Conservation (phyloP, 1,140 invertebrate genomes). For the Bombyx mori region ASM3026992v2 NC_085133.1:5280001-5280500, state of each 20-base stretch:
- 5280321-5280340: too few relatives aligned
- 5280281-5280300: too few relatives aligned
- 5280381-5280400: slow-evolving; percentile 21
- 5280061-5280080: slow-evolving; percentile 44
- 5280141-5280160: slow-evolving; percentile 69
- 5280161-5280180: slow-evolving; percentile 63
- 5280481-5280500: too few relatives aligned
- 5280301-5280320: too few relatives aligned
- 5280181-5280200: slow-evolving; percentile 58
- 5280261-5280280: too few relatives aligned
- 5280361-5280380: slow-evolving; percentile 32
- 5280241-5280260: too few relatives aligned
- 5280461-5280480: slow-evolving; percentile 54
- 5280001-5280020: slow-evolving; percentile 49
- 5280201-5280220: slow-evolving; percentile 68
- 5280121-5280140: slow-evolving; percentile 66
- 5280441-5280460: slow-evolving; percentile 36
- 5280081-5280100: slow-evolving; percentile 51
- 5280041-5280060: slow-evolving; percentile 47
- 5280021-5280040: slow-evolving; percentile 54
- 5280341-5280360: too few relatives aligned
- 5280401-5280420: background rate
- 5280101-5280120: slow-evolving; percentile 61
- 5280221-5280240: slow-evolving; percentile 38
- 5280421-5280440: slow-evolving; percentile 36